Evolutionary conservation across 2,888 invertebrate species (phyloP).

Genomic region (Cosmia pyralina): DNA sequence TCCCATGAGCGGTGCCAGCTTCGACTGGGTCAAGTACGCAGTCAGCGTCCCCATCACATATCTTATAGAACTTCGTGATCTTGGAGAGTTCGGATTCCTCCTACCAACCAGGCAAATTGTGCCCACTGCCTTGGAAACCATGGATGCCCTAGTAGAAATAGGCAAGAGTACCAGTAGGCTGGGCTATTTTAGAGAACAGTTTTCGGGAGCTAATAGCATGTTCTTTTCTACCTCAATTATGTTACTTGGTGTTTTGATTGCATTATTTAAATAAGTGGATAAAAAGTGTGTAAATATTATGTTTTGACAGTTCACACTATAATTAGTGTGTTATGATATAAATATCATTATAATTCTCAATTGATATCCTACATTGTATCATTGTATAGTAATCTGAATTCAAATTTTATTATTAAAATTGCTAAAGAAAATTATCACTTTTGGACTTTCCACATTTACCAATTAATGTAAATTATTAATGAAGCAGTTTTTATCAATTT

Average conservation of each 20-base stretch:
- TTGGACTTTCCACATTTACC: background rate
- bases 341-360: conserved; percentile 12
- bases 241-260: conserved; percentile 59
- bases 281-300: background rate
- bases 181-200: conserved; percentile 64
- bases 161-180: conserved; percentile 77
- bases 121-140: conserved; percentile 90
- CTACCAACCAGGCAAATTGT: conserved; percentile 89
- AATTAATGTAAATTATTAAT: background rate
- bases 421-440: background rate
- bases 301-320: background rate
- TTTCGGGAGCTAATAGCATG: conserved; percentile 63
- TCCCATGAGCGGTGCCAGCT: conserved; percentile 87
- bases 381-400: no score
- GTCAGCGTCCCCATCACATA: conserved; percentile 88
- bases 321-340: background rate
- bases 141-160: conserved; percentile 89
- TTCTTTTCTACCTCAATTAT: conserved; percentile 66
- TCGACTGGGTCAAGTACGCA: conserved; percentile 90
- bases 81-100: conserved; percentile 90
- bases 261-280: conserved; percentile 30
- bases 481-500: background rate
- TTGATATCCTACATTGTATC: background rate
- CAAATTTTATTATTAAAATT: background rate
- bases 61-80: conserved; percentile 91